Evolutionary conservation across 2,888 invertebrate genomes (phyloP), one percentile per base, ranked within the genome.

Genomic region (Siphlonurus alternatus): DNA sequence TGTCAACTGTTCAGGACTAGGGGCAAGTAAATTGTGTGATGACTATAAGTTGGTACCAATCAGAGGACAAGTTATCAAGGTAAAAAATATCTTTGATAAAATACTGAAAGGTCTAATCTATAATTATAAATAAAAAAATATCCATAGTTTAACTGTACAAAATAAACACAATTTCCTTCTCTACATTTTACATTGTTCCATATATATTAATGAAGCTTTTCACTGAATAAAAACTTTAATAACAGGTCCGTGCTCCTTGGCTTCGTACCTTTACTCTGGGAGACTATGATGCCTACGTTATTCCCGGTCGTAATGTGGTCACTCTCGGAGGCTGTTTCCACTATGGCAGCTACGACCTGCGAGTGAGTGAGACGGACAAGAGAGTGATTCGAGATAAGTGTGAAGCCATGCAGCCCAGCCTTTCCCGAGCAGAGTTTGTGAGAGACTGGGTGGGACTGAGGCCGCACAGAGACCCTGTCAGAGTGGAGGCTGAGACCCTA

Each of bases 241-340:
- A n/a, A 59, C 67, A 86, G 84, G 83, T 87, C 0, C 81, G 82
- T 64, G 94, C 93, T 0, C 93, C 93, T 0, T 95, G 93, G 93
- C 78, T 95, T 60, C 92, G 92, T 76, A 86, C 85, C 7, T 93
- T 91, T 64, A 88, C 89, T 72, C 95, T 91, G 72, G 88, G 85
- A 0, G 93, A 93, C 71, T 82, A 84, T 66, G 90, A 92, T 69
- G 87, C 92, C 0, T 95, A 95, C 73, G 81, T 95, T 1, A 82
- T 94, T 65, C 93, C 94, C 1, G 71, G 7, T 2, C 79, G 85
- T 66, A 81, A 86, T 68, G 83, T 84, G 0, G 87, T 91, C 0
- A 90, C 90, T 0, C 76, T 96, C 38, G 96, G 97, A 1, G 95
- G 95, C 0, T 85, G 87, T 60, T 79, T 94, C 63, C 88, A 92